phyloP scores from a whole-genome alignment of 2,888 invertebrate species.

The Drosophila formosana region DNA sequence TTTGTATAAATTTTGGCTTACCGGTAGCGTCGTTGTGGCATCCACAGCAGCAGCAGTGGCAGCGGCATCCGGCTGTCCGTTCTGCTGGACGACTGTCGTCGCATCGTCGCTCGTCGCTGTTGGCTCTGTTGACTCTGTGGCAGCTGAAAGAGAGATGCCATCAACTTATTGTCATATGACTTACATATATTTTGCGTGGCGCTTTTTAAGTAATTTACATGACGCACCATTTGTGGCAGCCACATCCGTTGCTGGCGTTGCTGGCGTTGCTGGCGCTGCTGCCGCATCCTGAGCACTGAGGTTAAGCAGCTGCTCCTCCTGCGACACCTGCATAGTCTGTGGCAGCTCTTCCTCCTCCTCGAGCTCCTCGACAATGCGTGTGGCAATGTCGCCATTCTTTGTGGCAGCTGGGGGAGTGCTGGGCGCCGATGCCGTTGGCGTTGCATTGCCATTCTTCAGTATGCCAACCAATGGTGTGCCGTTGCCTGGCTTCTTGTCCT shows the following conservation, averaged over 20 bases:
- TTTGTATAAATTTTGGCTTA: slow-evolving; percentile 84
- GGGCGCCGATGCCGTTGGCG: slow-evolving; percentile 46
- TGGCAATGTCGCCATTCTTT: slow-evolving; percentile 70
- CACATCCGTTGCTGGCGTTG: slow-evolving; percentile 53
- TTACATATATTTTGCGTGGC: slow-evolving; percentile 12
- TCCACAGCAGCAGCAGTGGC: slow-evolving; percentile 11
- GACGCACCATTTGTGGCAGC: slow-evolving; percentile 59
- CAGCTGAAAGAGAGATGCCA: slow-evolving; percentile 25
- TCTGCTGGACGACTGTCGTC: slow-evolving; percentile 16
- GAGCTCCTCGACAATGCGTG: slow-evolving; percentile 69
- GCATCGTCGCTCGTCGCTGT: slow-evolving; percentile 5
- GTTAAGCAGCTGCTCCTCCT: slow-evolving; percentile 38
- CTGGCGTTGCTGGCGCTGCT: slow-evolving; percentile 18
- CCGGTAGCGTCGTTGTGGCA: slow-evolving; percentile 75
- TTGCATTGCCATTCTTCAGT: slow-evolving; percentile 84
- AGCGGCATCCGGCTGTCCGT: slow-evolving; percentile 46
- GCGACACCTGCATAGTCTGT: not conserved
- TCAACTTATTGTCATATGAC: slow-evolving; percentile 32
- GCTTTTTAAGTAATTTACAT: slow-evolving; percentile 56
- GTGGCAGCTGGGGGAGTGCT: slow-evolving; percentile 57
- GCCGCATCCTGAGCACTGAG: slow-evolving; percentile 28
- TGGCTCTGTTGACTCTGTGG: slow-evolving; percentile 10
- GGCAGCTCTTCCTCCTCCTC: slow-evolving; percentile 68
- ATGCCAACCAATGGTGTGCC: slow-evolving; percentile 84
- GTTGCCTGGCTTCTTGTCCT: slow-evolving; percentile 82